Evolutionary conservation across 1,140 invertebrate species (phyloP).

Genomic region (Anastatus disparis): DNA sequence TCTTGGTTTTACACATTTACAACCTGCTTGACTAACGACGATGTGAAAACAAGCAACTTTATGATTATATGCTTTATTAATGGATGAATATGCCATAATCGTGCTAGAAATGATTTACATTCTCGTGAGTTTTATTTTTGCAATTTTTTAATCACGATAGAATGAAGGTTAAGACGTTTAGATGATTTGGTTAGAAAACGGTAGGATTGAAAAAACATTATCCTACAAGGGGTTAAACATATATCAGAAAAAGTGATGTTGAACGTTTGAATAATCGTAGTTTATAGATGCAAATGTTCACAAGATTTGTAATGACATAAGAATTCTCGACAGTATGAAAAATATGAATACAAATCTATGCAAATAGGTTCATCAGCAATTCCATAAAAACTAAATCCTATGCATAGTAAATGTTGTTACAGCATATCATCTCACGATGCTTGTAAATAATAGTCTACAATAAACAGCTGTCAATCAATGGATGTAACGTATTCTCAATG

Average conservation of each 20-base stretch:
- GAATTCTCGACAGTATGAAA: slow-evolving; percentile 91
- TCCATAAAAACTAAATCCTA: slow-evolving; percentile 98
- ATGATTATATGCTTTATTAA: slow-evolving; percentile 95
- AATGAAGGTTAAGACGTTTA: slow-evolving; percentile 84
- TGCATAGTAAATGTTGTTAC: slow-evolving; percentile 95
- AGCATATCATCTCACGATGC: slow-evolving; percentile 91
- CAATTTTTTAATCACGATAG: slow-evolving; percentile 90
- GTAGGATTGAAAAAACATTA: slow-evolving; percentile 89
- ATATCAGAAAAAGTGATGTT: slow-evolving; percentile 93
- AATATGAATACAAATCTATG: slow-evolving; percentile 94
- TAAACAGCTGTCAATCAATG: slow-evolving; percentile 94
- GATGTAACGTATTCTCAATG: slow-evolving; percentile 97
- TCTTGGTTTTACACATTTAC: slow-evolving; percentile 96
- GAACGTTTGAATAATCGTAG: slow-evolving; percentile 78
- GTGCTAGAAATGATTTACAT: slow-evolving; percentile 81
- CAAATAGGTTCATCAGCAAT: slow-evolving; percentile 95
- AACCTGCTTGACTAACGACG: slow-evolving; percentile 97
- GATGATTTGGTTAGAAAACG: slow-evolving; percentile 84
- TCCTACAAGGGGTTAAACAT: slow-evolving; percentile 95
- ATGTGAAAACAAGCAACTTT: slow-evolving; percentile 96
- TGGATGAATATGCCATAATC: slow-evolving; percentile 89
- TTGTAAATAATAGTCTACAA: slow-evolving; percentile 84
- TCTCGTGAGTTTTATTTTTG: slow-evolving; percentile 96
- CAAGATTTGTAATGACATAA: slow-evolving; percentile 94
- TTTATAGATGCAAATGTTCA: slow-evolving; percentile 88